phyloP scores from a whole-genome alignment of 2,888 invertebrate species.

The Melinaea marsaeus region DNA sequence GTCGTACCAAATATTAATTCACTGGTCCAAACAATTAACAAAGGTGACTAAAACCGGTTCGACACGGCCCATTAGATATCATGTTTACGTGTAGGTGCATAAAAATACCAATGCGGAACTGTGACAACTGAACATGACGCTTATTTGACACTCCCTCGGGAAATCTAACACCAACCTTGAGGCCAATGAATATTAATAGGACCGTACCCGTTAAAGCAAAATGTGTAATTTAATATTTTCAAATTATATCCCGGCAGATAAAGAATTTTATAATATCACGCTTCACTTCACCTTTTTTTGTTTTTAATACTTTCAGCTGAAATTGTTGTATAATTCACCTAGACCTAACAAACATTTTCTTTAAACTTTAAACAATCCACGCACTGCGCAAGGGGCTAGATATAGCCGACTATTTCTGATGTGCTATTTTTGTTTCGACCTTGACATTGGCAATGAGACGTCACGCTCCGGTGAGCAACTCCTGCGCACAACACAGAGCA shows the following conservation, averaged over 20 bases:
- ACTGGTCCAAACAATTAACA: no score
- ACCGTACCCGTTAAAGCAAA: constrained; percentile 13
- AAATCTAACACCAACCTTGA: constrained; percentile 28
- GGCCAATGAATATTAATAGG: constrained; percentile 31
- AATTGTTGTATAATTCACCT: no score
- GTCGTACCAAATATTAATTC: no score
- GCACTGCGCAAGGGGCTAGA: constrained; percentile 15
- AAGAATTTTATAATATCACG: no score
- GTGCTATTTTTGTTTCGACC: constrained; percentile 30
- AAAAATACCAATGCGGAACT: no score
- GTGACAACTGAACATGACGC: constrained; percentile 15
- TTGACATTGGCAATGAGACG: constrained; percentile 34
- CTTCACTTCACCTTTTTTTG: no score
- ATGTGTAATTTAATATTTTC: neutral
- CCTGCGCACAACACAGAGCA: constrained; percentile 27
- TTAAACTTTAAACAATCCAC: neutral
- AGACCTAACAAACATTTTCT: no score
- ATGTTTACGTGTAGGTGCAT: no score
- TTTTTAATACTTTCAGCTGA: no score
- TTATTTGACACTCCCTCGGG: constrained; percentile 19
- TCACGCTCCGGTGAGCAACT: constrained; percentile 26
- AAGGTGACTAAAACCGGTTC: no score
- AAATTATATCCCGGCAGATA: no score
- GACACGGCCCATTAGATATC: no score
- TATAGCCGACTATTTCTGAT: constrained; percentile 27